Percentiles rank a stretch among this genome's conserved stretches.
Evolutionary conservation across 2,797 vertebrate genomes (phyloP).

Genomic region (Acipenser transmontanus): DNA sequence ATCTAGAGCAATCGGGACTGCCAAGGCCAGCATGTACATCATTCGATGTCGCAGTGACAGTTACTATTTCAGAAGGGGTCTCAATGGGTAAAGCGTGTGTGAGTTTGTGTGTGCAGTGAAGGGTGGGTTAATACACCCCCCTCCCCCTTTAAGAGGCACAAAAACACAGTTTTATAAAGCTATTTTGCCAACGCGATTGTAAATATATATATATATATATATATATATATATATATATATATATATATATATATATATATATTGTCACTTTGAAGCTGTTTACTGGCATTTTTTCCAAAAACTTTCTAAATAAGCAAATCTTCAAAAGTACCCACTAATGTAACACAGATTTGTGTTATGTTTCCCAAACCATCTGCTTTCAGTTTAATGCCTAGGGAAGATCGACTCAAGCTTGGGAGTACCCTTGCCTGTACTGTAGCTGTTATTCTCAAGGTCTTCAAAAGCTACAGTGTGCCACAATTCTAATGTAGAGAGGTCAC

Average conservation of each 20-base stretch:
- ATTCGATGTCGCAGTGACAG: no score
- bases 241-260: slow-evolving; percentile 14
- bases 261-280: slow-evolving; percentile 75
- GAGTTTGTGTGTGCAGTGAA: no score
- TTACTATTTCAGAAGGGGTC: no score
- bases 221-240: no score
- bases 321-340: slow-evolving; percentile 73
- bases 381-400: slow-evolving; percentile 64
- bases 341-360: slow-evolving; percentile 86
- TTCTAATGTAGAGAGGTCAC: no score
- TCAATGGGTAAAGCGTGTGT: no score
- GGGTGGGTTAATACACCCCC: not conserved
- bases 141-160: not conserved
- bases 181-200: not conserved
- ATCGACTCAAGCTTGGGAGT: slow-evolving; percentile 14
- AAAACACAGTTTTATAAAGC: not conserved
- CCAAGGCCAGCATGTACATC: no score
- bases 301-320: slow-evolving; percentile 62
- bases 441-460: no score
- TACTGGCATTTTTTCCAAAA: slow-evolving; percentile 72
- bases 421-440: no score
- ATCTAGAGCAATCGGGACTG: no score
- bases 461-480: no score
- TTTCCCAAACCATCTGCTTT: slow-evolving; percentile 81
- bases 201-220: no score